These are phyloP conservation scores for Nephrotoma flavescens DNA, from an alignment of 2,888 invertebrate species.

Conservation along the genomic window DNA sequence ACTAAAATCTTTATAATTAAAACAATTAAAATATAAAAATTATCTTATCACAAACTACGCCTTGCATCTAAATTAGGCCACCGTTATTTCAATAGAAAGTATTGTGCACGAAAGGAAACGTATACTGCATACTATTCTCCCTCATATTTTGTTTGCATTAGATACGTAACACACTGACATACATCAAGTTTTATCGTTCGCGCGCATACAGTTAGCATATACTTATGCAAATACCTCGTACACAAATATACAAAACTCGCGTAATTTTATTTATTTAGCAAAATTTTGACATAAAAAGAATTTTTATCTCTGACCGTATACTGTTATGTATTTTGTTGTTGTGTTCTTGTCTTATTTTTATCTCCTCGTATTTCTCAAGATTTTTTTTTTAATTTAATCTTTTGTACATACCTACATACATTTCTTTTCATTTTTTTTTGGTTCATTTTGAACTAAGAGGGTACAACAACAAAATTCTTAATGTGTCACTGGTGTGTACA, in stretches of 20 bases:
- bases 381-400: neutral
- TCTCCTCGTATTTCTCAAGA: neutral
- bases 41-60: neutral
- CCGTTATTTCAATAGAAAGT: neutral
- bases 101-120: neutral
- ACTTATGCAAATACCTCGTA: neutral
- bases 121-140: neutral
- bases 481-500: neutral
- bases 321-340: neutral
- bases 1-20: neutral
- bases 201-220: neutral
- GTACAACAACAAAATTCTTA: neutral
- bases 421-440: neutral
- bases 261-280: neutral
- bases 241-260: neutral
- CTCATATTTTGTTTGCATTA: neutral
- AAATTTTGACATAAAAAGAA: neutral
- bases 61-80: neutral
- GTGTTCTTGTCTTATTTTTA: neutral
- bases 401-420: neutral
- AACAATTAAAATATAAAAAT: neutral
- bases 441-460: neutral
- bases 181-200: neutral
- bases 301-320: neutral
- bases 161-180: neutral